phyloP scores from a whole-genome alignment of 1,140 invertebrate genomes.

The Euwallacea similis region DNA sequence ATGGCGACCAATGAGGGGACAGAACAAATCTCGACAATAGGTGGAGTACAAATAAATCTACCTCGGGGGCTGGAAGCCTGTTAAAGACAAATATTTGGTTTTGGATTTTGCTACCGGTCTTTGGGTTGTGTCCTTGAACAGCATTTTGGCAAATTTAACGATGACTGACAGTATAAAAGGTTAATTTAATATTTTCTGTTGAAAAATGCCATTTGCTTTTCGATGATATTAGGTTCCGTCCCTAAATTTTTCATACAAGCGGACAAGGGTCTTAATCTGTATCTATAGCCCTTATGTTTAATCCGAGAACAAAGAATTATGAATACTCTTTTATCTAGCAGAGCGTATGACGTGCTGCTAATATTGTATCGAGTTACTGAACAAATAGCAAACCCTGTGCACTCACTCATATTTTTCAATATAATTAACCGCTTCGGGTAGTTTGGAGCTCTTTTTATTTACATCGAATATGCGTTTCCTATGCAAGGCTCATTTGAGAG shows the following conservation, averaged over 20 bases:
- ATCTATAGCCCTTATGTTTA: slow-evolving; percentile 47
- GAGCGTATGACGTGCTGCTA: slow-evolving; percentile 44
- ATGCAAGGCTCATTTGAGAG: too few species aligned
- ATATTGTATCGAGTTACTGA: slow-evolving; percentile 46
- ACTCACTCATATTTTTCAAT: too few species aligned
- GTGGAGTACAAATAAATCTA: slow-evolving; percentile 28
- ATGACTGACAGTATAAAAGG: slow-evolving; percentile 47
- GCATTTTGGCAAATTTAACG: slow-evolving; percentile 39
- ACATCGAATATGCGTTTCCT: too few species aligned
- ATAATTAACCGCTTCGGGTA: too few species aligned
- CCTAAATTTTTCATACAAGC: slow-evolving; percentile 40
- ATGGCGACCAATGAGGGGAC: slow-evolving; percentile 45
- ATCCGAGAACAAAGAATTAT: slow-evolving; percentile 45
- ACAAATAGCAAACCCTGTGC: slow-evolving; percentile 3
- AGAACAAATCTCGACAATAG: slow-evolving; percentile 22
- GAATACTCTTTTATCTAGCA: slow-evolving; percentile 40
- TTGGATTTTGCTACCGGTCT: slow-evolving; percentile 23
- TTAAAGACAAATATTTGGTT: slow-evolving; percentile 39
- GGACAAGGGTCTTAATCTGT: slow-evolving; percentile 46
- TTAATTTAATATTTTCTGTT: slow-evolving; percentile 45
- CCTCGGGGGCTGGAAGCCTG: slow-evolving; percentile 23
- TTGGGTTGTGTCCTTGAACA: slow-evolving; percentile 30
- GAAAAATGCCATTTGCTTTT: slow-evolving; percentile 37
- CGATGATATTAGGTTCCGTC: slow-evolving; percentile 40
- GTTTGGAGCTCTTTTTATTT: too few species aligned